These are phyloP conservation scores for Leptodactylus fuscus DNA, from an alignment of 2,113 vertebrate genomes.

Conservation along the genomic window DNA sequence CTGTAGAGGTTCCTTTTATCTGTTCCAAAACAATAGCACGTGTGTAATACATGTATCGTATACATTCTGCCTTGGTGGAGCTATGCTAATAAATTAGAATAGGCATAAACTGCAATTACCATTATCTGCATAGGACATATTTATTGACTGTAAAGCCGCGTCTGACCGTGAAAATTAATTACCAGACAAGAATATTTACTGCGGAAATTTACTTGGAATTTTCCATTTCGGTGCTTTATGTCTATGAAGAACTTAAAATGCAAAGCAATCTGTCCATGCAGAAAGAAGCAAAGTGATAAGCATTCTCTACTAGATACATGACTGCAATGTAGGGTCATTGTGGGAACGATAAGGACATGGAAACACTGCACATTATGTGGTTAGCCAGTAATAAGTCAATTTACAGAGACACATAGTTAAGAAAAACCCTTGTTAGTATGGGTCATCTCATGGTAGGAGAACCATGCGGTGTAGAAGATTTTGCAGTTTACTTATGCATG, in stretches of 20 bases:
- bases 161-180: conserved; percentile 34
- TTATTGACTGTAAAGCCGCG: neutral
- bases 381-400: too few relatives aligned
- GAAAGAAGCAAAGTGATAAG: neutral
- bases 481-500: too few relatives aligned
- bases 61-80: neutral
- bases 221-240: neutral
- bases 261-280: neutral
- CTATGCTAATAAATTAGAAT: neutral
- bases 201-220: neutral
- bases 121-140: neutral
- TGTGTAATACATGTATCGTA: neutral
- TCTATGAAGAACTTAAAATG: neutral
- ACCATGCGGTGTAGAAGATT: too few relatives aligned
- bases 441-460: too few relatives aligned
- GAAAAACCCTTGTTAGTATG: too few relatives aligned
- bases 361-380: neutral
- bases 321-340: neutral
- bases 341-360: neutral
- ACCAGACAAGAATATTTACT: neutral
- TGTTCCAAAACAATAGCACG: neutral
- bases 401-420: too few relatives aligned
- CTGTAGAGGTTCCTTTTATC: neutral
- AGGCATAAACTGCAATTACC: neutral
- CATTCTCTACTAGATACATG: too few relatives aligned